Evolutionary conservation across 2,113 vertebrate genomes (phyloP).

Genomic region (Ceyx margarethae): DNA sequence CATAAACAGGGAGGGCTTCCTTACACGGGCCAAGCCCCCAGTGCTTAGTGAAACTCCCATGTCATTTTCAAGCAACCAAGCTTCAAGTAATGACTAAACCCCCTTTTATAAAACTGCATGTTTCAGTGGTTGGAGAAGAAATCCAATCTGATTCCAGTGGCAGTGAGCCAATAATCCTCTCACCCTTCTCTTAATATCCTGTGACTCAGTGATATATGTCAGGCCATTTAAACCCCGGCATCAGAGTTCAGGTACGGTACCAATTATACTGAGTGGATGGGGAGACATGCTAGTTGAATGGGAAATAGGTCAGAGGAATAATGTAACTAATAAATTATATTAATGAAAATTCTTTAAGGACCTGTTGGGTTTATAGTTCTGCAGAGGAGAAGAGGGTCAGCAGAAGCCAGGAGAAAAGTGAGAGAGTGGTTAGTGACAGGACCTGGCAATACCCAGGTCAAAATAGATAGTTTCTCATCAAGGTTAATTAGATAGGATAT

Average conservation of each 20-base stretch:
- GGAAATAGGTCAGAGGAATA: constrained; percentile 39
- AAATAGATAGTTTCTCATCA: not conserved
- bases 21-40: not conserved
- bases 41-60: not conserved
- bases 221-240: constrained; percentile 30
- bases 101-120: not conserved
- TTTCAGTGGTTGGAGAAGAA: constrained; percentile 33
- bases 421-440: not conserved
- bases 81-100: not conserved
- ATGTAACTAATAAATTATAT: constrained; percentile 54
- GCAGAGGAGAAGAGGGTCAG: constrained; percentile 15
- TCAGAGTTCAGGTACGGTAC: constrained; percentile 41
- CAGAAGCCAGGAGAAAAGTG: not conserved
- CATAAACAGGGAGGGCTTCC: not conserved
- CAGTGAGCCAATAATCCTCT: constrained; percentile 10
- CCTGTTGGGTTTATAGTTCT: not conserved
- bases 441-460: not conserved
- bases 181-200: constrained; percentile 66
- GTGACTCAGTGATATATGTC: constrained; percentile 61
- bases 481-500: not conserved
- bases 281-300: not conserved
- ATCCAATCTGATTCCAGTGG: constrained; percentile 34
- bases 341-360: constrained; percentile 56
- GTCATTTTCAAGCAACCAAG: not conserved
- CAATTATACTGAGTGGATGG: constrained; percentile 33